Base-by-base conservation (phyloP, 2,113 vertebrate species). In the Odocoileus virginianus region DNA sequence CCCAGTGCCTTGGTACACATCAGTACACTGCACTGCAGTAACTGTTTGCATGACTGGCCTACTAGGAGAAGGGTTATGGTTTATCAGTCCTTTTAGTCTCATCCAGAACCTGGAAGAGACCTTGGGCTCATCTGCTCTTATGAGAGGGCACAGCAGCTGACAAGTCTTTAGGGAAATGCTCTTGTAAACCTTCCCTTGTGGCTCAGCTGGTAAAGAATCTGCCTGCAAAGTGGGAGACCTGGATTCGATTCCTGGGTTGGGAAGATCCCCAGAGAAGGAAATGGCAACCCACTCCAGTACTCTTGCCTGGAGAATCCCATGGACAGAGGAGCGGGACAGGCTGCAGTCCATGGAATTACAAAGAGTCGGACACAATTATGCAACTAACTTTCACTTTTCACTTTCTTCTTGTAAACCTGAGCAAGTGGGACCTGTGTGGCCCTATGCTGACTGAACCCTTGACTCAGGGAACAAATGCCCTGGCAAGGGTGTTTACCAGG, bases 91-190 rank as follows among this genome's bases (percentile, higher is more conserved):
- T 84, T 87, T 36, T 21, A 40, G 58, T 40, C 67, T 82, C 36
- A 83, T 91, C 57, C 47, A 93, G 88, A 95, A 95, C 12, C 60
- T 84, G 58, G 14, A 16, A 45, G 8, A 97, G 21, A 60, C 6
- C 17, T 88, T 88, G 54, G 19, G 17, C 43, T 58, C 40, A 40
- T 60, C 15, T 50, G 27, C 15, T 67, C 17, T 19, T 50, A 4
- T 14, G n/a, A 52, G 3, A 64, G 61, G 40, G 16, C 33, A 45
- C 36, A 85, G 30, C 10, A n/a, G 1, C 55, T 55, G 52, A 60
- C 6, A 54, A 19, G 15, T 43, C 25, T 79, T 52, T 83, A 50
- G 50, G 60, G 47, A 96, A 71, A 55, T 14, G 23, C 1, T 33
- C 61, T 36, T 57, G 8, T 52, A 58, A 78, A 60, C 15, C 50